phyloP scores from a whole-genome alignment of 1,140 invertebrate genomes.

The Meloidogyne chitwoodi region DNA sequence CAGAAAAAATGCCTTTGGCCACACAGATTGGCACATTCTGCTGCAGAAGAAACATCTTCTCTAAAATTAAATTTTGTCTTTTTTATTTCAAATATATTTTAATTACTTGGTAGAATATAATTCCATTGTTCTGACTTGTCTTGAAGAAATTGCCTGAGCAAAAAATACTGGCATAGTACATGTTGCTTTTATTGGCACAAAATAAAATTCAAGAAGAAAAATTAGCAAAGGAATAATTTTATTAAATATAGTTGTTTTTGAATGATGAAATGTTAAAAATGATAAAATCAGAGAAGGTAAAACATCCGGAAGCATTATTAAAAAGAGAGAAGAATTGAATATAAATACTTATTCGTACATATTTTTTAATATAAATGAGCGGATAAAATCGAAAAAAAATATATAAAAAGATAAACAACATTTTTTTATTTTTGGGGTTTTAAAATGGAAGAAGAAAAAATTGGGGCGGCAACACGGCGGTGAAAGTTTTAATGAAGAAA shows the following conservation, averaged over 20 bases:
- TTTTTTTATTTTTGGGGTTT: neutral
- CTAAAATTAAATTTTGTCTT: neutral
- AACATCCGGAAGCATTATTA: neutral
- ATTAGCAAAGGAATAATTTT: too few relatives aligned
- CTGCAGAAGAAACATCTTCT: neutral
- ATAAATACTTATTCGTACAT: neutral
- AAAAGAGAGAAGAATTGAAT: neutral
- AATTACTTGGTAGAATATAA: conserved; percentile 10
- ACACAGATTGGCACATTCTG: conserved; percentile 3
- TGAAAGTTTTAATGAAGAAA: neutral
- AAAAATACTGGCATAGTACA: conserved; percentile 4
- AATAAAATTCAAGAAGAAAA: neutral
- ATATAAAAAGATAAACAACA: neutral
- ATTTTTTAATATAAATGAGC: neutral
- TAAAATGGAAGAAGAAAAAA: neutral
- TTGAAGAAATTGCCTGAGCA: conserved; percentile 24
- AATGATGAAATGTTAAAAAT: neutral
- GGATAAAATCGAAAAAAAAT: neutral
- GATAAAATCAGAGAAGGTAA: neutral
- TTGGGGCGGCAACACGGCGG: neutral
- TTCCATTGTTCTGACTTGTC: conserved; percentile 9
- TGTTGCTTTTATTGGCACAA: neutral
- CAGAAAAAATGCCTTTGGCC: neutral
- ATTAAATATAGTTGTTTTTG: neutral
- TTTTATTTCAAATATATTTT: neutral